A percentile compares a stretch with the other conserved stretches of the same genome.
These are phyloP conservation scores for Pelobates fuscus DNA, from an alignment of 2,113 vertebrate species.

Conservation along the genomic window DNA sequence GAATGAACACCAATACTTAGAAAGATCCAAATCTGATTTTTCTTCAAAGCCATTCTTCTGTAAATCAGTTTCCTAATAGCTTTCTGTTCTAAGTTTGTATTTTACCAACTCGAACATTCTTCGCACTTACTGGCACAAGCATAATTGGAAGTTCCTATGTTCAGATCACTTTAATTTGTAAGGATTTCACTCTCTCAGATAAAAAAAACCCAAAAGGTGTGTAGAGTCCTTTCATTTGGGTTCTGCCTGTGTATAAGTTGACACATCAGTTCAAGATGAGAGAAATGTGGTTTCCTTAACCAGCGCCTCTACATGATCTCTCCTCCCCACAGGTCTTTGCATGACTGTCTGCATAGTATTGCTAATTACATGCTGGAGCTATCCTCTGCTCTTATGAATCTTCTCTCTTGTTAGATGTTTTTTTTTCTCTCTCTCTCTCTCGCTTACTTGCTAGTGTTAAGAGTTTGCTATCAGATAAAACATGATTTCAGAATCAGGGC, in stretches of 20 bases:
- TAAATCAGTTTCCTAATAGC: too few species aligned
- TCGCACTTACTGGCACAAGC: too few species aligned
- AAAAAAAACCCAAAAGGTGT: background rate
- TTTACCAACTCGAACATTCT: too few species aligned
- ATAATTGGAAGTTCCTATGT: background rate
- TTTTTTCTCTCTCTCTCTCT: constrained; percentile 10
- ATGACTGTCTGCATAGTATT: constrained; percentile 23
- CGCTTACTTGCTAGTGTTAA: constrained; percentile 32
- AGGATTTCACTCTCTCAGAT: background rate
- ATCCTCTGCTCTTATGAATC: constrained; percentile 33
- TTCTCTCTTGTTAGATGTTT: constrained; percentile 33
- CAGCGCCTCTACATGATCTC: constrained; percentile 8
- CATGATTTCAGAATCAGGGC: constrained; percentile 44
- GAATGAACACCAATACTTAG: too few species aligned
- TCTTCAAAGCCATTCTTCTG: too few species aligned
- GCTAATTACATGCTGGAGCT: constrained; percentile 41
- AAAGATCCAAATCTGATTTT: too few species aligned
- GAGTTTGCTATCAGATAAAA: constrained; percentile 38
- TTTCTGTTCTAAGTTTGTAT: too few species aligned
- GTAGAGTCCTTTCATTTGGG: background rate
- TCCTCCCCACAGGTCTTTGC: constrained; percentile 34
- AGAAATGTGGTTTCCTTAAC: constrained; percentile 36
- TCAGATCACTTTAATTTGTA: constrained; percentile 16
- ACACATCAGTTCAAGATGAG: constrained; percentile 22
- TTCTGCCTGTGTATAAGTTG: constrained; percentile 2